Evolutionary conservation across 1,140 invertebrate genomes (phyloP), one percentile per base, ranked within the genome.

Genomic region (Laupala kohalensis): DNA sequence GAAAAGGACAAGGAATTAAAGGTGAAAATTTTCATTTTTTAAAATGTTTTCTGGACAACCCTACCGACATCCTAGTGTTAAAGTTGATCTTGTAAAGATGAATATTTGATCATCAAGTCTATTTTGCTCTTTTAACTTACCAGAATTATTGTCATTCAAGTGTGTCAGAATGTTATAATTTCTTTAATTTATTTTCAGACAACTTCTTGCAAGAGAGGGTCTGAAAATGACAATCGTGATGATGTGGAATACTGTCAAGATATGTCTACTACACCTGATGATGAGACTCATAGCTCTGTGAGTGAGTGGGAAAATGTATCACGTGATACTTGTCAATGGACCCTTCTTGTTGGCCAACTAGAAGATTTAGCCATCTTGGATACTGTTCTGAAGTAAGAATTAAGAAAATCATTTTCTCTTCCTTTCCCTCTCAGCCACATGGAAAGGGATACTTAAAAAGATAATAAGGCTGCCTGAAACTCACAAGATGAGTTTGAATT

Each of bases 331-430:
- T 90, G 92, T 71, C 87, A 91, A 77, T 96, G 95, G 90, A 90
- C 90, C 25, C 79, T 94, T 28, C 80, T 96, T 9, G 90, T 93
- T 25, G 91, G 90, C 72, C 95, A 95, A 82, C 83, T 97, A 71
- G 94, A 97, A 79, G 94, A 96, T 80, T 86, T 96, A 53, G 86
- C 92, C 5, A 84, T 92, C 68, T 80, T 97, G 5, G 89, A 89
- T 75, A 78, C 78, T 67, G 75, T 85, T n/a, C 74, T 85, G 9
- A 74, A 74, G n/a, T 71, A 62, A 26, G 19, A 5, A n/a, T n/a
- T n/a, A n/a, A n/a, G n/a, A n/a, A n/a, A n/a, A n/a, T n/a, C n/a
- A n/a, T n/a, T n/a, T n/a, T n/a, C n/a, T n/a, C n/a, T n/a, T n/a
- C n/a, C n/a, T n/a, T n/a, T n/a, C n/a, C n/a, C n/a, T n/a, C n/a